Conservation (phyloP, 2,888 invertebrate species). For the Exephanes ischioxanthus region DNA sequence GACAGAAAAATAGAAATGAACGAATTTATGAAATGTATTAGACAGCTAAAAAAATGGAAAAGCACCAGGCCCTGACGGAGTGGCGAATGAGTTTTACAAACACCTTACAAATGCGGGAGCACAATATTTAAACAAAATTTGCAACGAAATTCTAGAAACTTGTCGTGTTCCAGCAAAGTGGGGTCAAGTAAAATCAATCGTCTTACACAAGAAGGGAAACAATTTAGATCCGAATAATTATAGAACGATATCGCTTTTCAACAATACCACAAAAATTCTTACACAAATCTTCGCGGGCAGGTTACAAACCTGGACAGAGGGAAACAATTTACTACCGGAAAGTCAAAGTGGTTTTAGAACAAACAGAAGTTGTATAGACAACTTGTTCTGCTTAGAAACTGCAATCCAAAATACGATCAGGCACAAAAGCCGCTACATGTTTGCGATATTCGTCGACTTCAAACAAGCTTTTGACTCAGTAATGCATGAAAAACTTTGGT, state of each 20-base stretch:
- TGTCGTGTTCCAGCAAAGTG: too few species aligned
- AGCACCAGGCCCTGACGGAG: background rate
- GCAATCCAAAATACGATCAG: background rate
- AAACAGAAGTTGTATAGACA: background rate
- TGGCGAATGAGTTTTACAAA: background rate
- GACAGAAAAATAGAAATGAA: background rate
- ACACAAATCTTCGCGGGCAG: background rate
- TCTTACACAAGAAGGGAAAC: background rate
- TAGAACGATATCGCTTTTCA: background rate
- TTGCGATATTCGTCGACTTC: background rate
- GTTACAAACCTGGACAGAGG: background rate
- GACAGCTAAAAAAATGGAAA: background rate
- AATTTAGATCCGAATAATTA: background rate
- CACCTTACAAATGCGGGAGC: background rate
- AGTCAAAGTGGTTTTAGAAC: background rate
- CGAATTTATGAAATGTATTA: background rate
- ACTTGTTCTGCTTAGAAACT: background rate
- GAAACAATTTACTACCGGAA: background rate
- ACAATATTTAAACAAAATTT: background rate
- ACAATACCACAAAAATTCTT: background rate
- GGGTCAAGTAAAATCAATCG: too few species aligned
- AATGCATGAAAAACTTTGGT: background rate
- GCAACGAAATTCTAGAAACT: too few species aligned
- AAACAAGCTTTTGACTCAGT: constrained; percentile 26
- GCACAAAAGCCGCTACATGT: background rate